Percentiles rank a stretch among this genome's conserved stretches.
Evolutionary conservation across 2,113 vertebrate genomes (phyloP).

Genomic region (Donacobius atricapilla): DNA sequence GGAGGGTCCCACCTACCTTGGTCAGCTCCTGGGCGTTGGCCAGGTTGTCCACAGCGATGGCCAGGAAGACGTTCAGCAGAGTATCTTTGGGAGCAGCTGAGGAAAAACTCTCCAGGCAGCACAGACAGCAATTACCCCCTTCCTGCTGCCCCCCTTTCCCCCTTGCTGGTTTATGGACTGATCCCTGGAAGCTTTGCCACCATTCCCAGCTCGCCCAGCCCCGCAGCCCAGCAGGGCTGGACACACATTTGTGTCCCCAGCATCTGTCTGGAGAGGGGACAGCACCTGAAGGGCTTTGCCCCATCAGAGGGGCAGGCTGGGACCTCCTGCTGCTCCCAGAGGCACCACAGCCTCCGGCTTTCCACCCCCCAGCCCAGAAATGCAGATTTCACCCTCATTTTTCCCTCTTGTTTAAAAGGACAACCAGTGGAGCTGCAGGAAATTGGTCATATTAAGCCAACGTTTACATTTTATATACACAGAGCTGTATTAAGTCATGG

Average conservation of each 20-base stretch:
- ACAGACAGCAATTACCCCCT: rapidly evolving
- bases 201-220: neutral
- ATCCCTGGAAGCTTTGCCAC: neutral
- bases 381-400: neutral
- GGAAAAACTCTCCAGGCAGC: conserved; percentile 26
- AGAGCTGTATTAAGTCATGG: neutral
- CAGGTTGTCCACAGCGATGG: conserved; percentile 94
- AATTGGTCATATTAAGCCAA: neutral
- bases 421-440: neutral
- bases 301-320: rapidly evolving
- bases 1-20: conserved; percentile 74
- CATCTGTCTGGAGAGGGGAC: neutral
- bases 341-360: neutral
- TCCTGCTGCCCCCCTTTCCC: neutral
- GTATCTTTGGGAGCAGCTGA: conserved; percentile 83
- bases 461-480: neutral
- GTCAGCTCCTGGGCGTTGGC: conserved; percentile 95
- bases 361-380: neutral
- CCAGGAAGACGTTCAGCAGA: conserved; percentile 92
- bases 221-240: neutral
- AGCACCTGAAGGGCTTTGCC: neutral
- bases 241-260: neutral
- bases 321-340: neutral
- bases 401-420: neutral
- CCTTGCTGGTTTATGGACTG: rapidly evolving